A percentile compares a stretch with the other conserved stretches of the same genome.
These are phyloP conservation scores for Cyclargus thomasi DNA, from an alignment of 1,140 invertebrate genomes.

Conservation along the genomic window DNA sequence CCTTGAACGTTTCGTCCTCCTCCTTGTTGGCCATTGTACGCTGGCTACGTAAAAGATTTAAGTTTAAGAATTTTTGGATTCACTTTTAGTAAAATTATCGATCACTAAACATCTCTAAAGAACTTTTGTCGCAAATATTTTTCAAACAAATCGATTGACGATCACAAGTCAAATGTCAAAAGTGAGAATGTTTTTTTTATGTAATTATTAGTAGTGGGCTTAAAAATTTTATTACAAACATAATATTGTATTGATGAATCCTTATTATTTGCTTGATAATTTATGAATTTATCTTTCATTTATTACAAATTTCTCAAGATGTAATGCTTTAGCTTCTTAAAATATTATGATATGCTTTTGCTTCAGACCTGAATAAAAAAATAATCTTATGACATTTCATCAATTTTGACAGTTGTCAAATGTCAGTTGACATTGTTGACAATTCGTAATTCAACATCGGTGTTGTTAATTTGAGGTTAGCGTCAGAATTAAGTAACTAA, in stretches of 20 bases:
- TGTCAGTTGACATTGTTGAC: neutral
- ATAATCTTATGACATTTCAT: too few relatives aligned
- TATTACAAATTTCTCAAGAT: too few relatives aligned
- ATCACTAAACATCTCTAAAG: conserved; percentile 18
- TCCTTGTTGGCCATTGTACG: conserved; percentile 58
- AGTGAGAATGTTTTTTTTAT: neutral
- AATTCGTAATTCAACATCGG: neutral
- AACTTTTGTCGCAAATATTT: conserved; percentile 23
- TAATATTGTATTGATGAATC: too few relatives aligned
- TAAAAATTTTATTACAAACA: neutral
- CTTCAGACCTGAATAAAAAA: too few relatives aligned
- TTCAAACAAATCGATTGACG: conserved; percentile 29
- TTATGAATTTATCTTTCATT: too few relatives aligned
- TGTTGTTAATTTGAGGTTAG: neutral
- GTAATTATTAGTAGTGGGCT: neutral
- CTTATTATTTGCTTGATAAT: too few relatives aligned
- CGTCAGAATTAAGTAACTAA: neutral
- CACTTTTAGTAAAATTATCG: conserved; percentile 17
- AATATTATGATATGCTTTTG: too few relatives aligned
- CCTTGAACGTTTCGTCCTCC: conserved; percentile 67
- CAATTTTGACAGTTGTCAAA: neutral
- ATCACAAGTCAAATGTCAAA: conserved; percentile 14
- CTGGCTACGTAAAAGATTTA: neutral
- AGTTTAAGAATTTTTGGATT: conserved; percentile 8
- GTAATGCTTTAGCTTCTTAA: too few relatives aligned